Evolutionary conservation across 2,797 vertebrate genomes (phyloP).

Genomic region (Poecilia gillii): DNA sequence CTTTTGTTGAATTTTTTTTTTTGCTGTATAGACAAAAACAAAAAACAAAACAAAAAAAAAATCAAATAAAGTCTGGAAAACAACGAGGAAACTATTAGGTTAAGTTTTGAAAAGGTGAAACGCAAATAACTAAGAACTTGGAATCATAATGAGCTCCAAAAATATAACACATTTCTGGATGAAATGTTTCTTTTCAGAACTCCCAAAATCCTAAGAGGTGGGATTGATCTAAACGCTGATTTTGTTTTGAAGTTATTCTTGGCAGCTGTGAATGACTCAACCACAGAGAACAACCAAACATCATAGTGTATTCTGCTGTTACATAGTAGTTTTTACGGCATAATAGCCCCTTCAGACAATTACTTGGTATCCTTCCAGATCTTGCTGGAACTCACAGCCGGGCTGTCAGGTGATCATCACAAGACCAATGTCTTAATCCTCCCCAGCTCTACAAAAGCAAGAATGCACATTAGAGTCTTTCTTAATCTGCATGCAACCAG

Average conservation of each 20-base stretch:
- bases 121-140: neutral
- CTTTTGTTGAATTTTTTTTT: neutral
- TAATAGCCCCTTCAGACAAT: conserved; percentile 34
- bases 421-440: conserved; percentile 80
- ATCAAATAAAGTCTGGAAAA: neutral
- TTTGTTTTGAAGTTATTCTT: neutral
- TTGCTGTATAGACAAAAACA: neutral
- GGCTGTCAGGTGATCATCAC: conserved; percentile 84
- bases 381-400: conserved; percentile 39
- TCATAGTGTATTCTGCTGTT: neutral
- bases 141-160: conserved; percentile 5
- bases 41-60: no score
- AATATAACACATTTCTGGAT: neutral
- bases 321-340: conserved; percentile 10
- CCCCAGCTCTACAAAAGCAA: conserved; percentile 61
- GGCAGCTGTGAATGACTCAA: neutral
- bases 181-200: neutral
- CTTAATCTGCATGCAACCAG: conserved; percentile 67
- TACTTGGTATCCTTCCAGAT: conserved; percentile 41
- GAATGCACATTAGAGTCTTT: conserved; percentile 58
- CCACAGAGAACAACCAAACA: neutral
- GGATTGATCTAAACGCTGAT: neutral
- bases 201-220: neutral
- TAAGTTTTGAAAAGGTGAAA: neutral
- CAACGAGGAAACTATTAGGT: neutral